These are phyloP conservation scores for Drosophila miranda DNA, from an alignment of 1,140 invertebrate genomes.

Conservation along the genomic window DNA sequence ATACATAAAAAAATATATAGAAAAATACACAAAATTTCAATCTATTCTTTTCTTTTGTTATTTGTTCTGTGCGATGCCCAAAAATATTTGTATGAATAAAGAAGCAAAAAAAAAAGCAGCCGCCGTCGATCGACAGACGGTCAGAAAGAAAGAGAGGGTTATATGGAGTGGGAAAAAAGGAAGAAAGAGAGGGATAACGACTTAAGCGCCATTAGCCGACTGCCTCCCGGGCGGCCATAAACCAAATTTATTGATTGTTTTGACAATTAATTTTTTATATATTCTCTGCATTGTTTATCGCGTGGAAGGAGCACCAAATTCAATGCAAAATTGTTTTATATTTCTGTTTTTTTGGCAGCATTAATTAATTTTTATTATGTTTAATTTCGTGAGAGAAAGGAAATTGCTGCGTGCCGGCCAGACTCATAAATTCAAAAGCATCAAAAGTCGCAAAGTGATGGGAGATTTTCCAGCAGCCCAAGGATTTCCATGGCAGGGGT, in stretches of 20 bases:
- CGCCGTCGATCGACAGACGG: constrained; percentile 18
- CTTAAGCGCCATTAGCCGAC: constrained; percentile 60
- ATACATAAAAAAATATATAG: constrained; percentile 40
- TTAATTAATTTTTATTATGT: constrained; percentile 54
- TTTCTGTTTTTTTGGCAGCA: constrained; percentile 18
- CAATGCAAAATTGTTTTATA: constrained; percentile 38
- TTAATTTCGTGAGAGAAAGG: constrained; percentile 17
- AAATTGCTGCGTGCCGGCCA: constrained; percentile 21
- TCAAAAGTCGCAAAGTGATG: constrained; percentile 47
- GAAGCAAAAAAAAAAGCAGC: constrained; percentile 33
- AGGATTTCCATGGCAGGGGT: constrained; percentile 39
- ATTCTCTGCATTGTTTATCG: constrained; percentile 60
- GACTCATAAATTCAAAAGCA: constrained; percentile 59
- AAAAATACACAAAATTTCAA: constrained; percentile 37
- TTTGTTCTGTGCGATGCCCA: constrained; percentile 23
- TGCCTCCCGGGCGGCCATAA: constrained; percentile 53
- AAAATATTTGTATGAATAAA: constrained; percentile 31
- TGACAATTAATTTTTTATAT: constrained; percentile 76
- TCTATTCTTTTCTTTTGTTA: constrained; percentile 43
- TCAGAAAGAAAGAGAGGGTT: constrained; percentile 1
- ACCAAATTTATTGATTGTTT: constrained; percentile 76
- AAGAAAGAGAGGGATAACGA: constrained; percentile 54
- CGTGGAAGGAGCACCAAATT: constrained; percentile 24
- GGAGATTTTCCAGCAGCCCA: constrained; percentile 35
- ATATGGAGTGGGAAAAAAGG: constrained; percentile 2